Conservation (phyloP, 2,888 invertebrate species). For the Amphipoea oculea region DNA sequence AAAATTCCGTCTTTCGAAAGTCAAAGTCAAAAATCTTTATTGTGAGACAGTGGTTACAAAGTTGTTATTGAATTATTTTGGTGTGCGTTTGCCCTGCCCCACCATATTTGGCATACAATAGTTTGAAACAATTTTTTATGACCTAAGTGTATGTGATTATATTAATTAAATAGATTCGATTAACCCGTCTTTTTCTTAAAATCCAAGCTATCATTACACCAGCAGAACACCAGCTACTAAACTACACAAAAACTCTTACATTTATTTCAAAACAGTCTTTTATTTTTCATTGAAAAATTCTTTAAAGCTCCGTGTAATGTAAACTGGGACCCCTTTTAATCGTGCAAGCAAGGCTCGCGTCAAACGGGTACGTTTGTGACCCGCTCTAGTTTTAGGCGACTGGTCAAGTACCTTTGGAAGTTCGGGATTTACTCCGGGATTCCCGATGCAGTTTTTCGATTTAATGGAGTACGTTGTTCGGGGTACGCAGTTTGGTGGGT, state of each 20-base stretch:
- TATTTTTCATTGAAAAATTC: slow-evolving; percentile 30
- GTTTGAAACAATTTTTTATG: too few relatives aligned
- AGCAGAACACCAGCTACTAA: background rate
- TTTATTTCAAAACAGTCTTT: background rate
- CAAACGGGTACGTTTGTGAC: slow-evolving; percentile 55
- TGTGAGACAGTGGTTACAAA: too few relatives aligned
- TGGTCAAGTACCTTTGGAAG: slow-evolving; percentile 63
- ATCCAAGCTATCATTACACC: background rate
- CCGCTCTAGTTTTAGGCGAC: slow-evolving; percentile 54
- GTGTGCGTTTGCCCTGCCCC: too few relatives aligned
- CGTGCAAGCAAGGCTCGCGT: slow-evolving; percentile 58
- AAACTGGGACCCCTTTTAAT: slow-evolving; percentile 58
- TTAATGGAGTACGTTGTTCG: slow-evolving; percentile 18
- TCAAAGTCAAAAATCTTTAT: too few relatives aligned
- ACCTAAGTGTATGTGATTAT: too few relatives aligned
- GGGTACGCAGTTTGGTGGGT: background rate
- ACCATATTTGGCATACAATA: too few relatives aligned
- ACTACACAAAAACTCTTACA: background rate
- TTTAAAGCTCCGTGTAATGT: slow-evolving; percentile 58
- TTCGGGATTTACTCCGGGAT: slow-evolving; percentile 26
- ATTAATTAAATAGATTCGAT: too few relatives aligned
- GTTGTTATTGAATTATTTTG: too few relatives aligned
- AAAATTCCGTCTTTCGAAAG: background rate
- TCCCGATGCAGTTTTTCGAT: slow-evolving; percentile 24
- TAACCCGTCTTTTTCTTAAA: background rate